Evolutionary conservation across 2,888 invertebrate genomes (phyloP), one percentile per base, ranked within the genome.

Genomic region (Clunio marinus): DNA sequence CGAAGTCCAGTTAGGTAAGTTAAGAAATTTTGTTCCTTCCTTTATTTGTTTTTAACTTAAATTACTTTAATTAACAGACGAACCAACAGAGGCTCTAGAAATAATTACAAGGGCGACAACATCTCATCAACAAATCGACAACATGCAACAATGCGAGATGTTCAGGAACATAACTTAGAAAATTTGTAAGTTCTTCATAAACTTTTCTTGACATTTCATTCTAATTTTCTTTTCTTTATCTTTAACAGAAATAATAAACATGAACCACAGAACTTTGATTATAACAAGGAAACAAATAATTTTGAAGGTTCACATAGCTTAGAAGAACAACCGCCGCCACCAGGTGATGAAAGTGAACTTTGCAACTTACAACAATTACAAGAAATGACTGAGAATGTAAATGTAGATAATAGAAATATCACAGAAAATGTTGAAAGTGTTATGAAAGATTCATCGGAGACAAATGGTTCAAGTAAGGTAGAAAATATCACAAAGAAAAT

Each of bases 361-460:
- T 32, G 25, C 3, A 28, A 24, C 2, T 20, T 45, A n/a, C 15
- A 1, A 28, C n/a, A 5, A 27, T 1, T n/a, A 15, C 15, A 20
- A 17, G 8, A 15, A 15, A 24, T 5, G 20, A 45, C 3, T 46
- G 25, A 63, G 1, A 45, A 27, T n/a, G n/a, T 27, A 68, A 76
- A 76, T 72, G 70, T 74, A 71, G 72, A 76, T 72, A 73, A 74
- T 78, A 76, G 81, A 82, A 7, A 10, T 32, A 10, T 7, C 10
- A 70, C 84, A 83, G 70, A 78, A 77, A 72, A 81, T 80, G 71
- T 80, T 83, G 37, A 83, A 82, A 71, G 83, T 81, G 73, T 84
- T 82, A 74, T 35, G 59, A 73, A 74, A 20, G 76, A 78, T 17
- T 69, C 65, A 25, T 51, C 60, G 7, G 68, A 41, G 27, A 69